These are phyloP conservation scores for Falco biarmicus DNA, from an alignment of 2,797 vertebrate species.

Conservation along the genomic window DNA sequence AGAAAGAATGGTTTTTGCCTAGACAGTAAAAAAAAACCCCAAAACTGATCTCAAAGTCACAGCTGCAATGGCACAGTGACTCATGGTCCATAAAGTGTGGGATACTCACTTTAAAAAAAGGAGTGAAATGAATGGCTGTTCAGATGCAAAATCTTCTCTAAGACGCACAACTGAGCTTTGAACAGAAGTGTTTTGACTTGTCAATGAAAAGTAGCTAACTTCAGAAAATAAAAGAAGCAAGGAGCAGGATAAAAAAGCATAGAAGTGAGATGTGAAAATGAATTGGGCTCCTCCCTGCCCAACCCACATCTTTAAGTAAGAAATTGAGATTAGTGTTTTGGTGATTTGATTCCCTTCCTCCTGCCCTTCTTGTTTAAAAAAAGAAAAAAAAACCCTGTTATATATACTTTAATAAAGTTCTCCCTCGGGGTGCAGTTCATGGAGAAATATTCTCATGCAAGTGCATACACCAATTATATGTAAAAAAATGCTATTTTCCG, in stretches of 20 bases:
- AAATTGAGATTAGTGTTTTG: not conserved
- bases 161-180: not conserved
- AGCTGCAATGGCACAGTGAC: slow-evolving; percentile 52
- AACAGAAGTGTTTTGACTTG: slow-evolving; percentile 21
- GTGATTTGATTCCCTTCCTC: not conserved
- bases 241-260: not conserved
- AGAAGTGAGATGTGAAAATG: not conserved
- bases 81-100: slow-evolving; percentile 44
- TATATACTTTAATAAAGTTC: not conserved
- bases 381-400: not conserved
- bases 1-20: slow-evolving; percentile 9
- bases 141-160: slow-evolving; percentile 12
- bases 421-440: not conserved
- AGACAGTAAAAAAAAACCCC: not conserved
- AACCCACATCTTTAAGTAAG: not conserved
- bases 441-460: not conserved
- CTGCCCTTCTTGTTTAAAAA: not conserved
- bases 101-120: slow-evolving; percentile 46
- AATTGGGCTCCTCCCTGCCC: not conserved
- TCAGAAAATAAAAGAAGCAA: not conserved
- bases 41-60: slow-evolving; percentile 3
- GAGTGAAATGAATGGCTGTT: slow-evolving; percentile 23
- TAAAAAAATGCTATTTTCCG: not conserved
- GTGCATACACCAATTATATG: fast-evolving
- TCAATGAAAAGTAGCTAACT: not conserved